A percentile compares a stretch with the other conserved stretches of the same genome.
phyloP scores from a whole-genome alignment of 2,888 invertebrate species.

The Aphidius colemani region DNA sequence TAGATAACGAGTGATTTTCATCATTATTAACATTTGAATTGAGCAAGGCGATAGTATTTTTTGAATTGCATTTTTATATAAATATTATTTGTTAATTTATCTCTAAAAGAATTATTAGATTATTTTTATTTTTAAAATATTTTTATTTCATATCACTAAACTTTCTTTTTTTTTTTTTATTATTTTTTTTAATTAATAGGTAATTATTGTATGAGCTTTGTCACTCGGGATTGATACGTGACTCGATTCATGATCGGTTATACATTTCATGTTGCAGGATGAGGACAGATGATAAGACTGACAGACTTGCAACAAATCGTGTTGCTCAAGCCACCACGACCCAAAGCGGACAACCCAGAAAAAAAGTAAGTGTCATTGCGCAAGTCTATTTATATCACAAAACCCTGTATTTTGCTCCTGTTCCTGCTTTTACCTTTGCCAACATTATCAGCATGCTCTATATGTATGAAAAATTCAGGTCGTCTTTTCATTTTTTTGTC shows the following conservation, averaged over 20 bases:
- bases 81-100: too few relatives aligned
- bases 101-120: too few relatives aligned
- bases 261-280: constrained; percentile 37
- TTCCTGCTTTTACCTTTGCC: constrained; percentile 16
- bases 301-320: constrained; percentile 41
- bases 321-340: constrained; percentile 31
- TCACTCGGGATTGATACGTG: constrained; percentile 14
- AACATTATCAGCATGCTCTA: constrained; percentile 20
- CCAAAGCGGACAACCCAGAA: constrained; percentile 23
- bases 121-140: too few relatives aligned
- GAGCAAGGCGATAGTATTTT: background rate
- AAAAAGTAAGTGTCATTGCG: constrained; percentile 30
- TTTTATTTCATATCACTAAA: too few relatives aligned
- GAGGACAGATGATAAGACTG: constrained; percentile 37
- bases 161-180: background rate
- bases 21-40: background rate
- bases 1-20: background rate
- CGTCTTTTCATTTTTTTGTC: constrained; percentile 12
- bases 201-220: constrained; percentile 7
- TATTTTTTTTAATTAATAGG: background rate
- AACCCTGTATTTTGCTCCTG: background rate
- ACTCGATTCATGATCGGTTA: constrained; percentile 24
- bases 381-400: constrained; percentile 30
- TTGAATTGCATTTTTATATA: too few relatives aligned
- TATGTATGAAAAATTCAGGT: constrained; percentile 13